These are phyloP conservation scores for Ailurus styani DNA, from an alignment of 2,113 vertebrate species.

Conservation along the genomic window DNA sequence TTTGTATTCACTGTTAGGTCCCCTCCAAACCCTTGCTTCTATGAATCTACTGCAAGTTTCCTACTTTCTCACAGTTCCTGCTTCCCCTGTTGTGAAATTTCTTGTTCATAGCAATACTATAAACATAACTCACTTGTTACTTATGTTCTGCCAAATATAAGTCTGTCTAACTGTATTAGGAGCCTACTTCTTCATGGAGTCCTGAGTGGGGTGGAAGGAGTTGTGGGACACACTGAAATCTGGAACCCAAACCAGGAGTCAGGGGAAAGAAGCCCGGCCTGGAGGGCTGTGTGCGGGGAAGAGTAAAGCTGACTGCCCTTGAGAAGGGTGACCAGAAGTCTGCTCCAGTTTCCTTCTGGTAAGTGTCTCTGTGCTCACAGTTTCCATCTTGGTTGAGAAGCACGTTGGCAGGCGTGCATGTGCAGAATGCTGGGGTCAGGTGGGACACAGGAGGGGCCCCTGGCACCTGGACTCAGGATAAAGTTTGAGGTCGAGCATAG, in stretches of 20 bases:
- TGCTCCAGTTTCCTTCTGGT: fast-evolving
- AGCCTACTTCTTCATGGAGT: neutral
- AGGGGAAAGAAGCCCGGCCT: neutral
- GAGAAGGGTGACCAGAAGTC: neutral
- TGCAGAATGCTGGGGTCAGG: neutral
- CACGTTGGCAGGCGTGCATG: fast-evolving
- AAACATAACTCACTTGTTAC: neutral
- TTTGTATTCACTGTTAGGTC: neutral
- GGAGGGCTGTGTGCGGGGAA: neutral
- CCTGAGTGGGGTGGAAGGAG: neutral
- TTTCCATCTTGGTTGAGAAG: neutral
- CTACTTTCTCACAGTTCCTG: neutral
- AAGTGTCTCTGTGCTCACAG: too few species aligned
- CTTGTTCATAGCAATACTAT: neutral
- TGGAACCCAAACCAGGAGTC: neutral
- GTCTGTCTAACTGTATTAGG: neutral
- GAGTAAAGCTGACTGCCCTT: neutral
- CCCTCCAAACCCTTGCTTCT: neutral
- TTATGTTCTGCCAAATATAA: neutral
- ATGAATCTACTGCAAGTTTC: neutral
- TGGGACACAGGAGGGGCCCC: neutral
- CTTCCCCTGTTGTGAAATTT: neutral
- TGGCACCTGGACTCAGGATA: neutral
- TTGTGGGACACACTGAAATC: fast-evolving
- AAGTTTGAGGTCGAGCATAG: neutral